A percentile compares a stretch with the other conserved stretches of the same genome.
phyloP scores from a whole-genome alignment of 2,797 vertebrate species.

The Xenopus petersii region DNA sequence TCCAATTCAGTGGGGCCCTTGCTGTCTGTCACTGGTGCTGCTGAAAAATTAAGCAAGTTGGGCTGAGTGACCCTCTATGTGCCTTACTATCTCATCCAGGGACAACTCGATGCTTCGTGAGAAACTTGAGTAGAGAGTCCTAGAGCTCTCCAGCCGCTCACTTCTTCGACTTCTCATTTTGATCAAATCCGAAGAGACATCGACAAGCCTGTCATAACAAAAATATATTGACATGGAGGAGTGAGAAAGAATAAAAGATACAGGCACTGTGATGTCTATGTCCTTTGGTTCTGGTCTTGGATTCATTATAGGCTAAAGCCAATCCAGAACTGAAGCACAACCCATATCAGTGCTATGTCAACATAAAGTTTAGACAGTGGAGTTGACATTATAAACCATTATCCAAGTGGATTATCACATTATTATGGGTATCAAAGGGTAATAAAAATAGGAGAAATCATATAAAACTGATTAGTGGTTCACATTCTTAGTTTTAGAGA shows the following conservation, averaged over 20 bases:
- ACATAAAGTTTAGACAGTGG: too few species aligned
- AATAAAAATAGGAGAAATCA: too few species aligned
- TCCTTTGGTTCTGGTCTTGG: not conserved
- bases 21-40: not conserved
- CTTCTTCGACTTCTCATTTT: conserved; percentile 62
- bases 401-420: too few species aligned
- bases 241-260: not conserved
- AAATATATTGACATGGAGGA: not conserved
- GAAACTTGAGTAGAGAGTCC: conserved; percentile 64
- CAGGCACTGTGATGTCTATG: not conserved
- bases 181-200: conserved; percentile 41
- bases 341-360: too few species aligned
- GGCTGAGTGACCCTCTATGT: not conserved
- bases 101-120: conserved; percentile 67
- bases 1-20: too few species aligned
- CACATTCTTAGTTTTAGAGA: too few species aligned
- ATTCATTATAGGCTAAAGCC: too few species aligned
- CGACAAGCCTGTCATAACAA: conserved; percentile 13
- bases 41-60: not conserved
- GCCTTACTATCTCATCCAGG: conserved; percentile 59
- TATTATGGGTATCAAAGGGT: too few species aligned
- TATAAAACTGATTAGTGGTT: too few species aligned
- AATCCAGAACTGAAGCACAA: too few species aligned
- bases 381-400: too few species aligned
- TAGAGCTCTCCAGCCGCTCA: conserved; percentile 60